These are phyloP conservation scores for Anadara kagoshimensis DNA, from an alignment of 1,140 invertebrate species.

Conservation along the genomic window DNA sequence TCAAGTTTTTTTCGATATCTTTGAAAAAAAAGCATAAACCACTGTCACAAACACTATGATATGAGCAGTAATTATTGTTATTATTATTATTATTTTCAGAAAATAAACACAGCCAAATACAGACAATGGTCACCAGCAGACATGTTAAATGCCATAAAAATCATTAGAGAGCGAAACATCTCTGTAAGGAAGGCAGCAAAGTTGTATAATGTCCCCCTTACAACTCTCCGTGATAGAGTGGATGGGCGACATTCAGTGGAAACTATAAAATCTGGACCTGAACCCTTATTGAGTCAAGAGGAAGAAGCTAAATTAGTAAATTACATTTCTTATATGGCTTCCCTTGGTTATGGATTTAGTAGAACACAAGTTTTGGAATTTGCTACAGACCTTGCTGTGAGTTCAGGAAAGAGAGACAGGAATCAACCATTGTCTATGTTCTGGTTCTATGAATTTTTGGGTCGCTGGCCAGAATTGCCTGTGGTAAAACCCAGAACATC, in stretches of 20 bases:
- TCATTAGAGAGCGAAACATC: constrained; percentile 30
- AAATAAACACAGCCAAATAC: neutral
- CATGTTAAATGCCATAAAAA: constrained; percentile 25
- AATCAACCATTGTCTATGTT: constrained; percentile 24
- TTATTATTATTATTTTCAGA: no score
- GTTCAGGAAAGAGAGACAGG: constrained; percentile 12
- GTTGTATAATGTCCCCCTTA: constrained; percentile 33
- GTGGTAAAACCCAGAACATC: constrained; percentile 32
- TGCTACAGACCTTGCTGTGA: constrained; percentile 5
- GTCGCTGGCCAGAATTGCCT: constrained; percentile 31
- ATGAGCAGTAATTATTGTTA: no score
- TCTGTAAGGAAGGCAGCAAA: constrained; percentile 31
- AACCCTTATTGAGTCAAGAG: constrained; percentile 21
- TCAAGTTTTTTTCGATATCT: no score
- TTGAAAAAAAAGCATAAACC: no score
- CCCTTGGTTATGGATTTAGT: constrained; percentile 37
- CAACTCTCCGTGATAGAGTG: constrained; percentile 40
- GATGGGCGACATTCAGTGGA: constrained; percentile 16
- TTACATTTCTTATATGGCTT: constrained; percentile 30
- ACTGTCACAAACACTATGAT: no score
- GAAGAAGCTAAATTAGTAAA: constrained; percentile 8
- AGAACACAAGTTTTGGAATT: constrained; percentile 12
- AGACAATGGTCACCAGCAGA: neutral
- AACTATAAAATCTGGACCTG: constrained; percentile 5
- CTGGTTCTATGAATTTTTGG: constrained; percentile 35